phyloP scores from a whole-genome alignment of 2,113 vertebrate species.

The Brienomyrus brachyistius region DNA sequence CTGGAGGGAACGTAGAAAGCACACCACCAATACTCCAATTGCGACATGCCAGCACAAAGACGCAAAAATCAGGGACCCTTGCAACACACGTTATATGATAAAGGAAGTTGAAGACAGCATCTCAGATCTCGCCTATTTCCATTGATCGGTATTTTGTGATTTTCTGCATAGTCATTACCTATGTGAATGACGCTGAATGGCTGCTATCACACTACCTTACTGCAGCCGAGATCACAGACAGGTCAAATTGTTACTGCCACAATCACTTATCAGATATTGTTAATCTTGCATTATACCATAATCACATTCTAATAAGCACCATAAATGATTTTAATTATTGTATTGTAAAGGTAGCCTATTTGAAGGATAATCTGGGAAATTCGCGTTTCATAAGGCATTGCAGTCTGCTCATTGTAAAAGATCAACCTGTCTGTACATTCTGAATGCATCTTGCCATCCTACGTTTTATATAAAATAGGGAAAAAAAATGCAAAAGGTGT shows the following conservation, averaged over 20 bases:
- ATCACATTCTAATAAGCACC: neutral
- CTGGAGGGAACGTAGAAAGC: neutral
- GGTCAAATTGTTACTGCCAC: neutral
- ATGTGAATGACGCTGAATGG: neutral
- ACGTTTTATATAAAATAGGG: neutral
- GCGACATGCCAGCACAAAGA: neutral
- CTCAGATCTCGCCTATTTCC: neutral
- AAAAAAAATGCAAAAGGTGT: neutral
- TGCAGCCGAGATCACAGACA: neutral
- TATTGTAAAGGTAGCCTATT: neutral
- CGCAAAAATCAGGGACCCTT: neutral
- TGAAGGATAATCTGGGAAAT: neutral
- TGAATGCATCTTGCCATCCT: neutral
- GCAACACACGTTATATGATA: neutral
- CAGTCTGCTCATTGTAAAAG: too few species aligned
- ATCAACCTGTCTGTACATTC: neutral
- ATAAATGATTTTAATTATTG: neutral
- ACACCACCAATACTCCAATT: neutral
- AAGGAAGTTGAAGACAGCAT: neutral
- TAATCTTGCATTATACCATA: neutral
- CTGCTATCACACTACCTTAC: neutral
- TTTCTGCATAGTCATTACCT: neutral
- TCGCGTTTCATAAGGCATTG: neutral
- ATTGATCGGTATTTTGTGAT: neutral
- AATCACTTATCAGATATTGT: neutral